Percentiles rank a stretch among this genome's conserved stretches.
Evolutionary conservation across 2,113 vertebrate species (phyloP).

Genomic region (Verasper variegatus): DNA sequence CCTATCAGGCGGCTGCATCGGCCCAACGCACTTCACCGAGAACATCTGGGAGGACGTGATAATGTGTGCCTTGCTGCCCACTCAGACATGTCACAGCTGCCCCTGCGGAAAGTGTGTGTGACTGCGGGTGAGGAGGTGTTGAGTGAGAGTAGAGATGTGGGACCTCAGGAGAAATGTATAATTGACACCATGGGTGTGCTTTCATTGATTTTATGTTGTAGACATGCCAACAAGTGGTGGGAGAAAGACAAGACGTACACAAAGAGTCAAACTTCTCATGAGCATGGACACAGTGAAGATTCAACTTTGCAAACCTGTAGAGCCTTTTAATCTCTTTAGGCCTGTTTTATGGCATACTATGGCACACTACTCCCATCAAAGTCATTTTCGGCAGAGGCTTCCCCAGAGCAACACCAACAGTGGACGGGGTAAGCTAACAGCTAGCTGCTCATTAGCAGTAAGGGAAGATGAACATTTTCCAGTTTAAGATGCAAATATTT

Average conservation of each 20-base stretch:
- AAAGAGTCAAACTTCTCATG: not conserved
- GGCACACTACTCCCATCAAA: not conserved
- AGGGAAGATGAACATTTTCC: no score
- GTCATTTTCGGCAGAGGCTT: no score
- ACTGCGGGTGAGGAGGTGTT: constrained; percentile 17
- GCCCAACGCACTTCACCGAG: constrained; percentile 26
- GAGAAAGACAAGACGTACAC: not conserved
- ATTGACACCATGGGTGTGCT: not conserved
- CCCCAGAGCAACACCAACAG: no score
- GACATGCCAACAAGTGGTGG: not conserved
- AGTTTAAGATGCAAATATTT: no score
- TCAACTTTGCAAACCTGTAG: not conserved
- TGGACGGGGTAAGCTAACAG: no score
- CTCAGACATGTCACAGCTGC: constrained; percentile 34
- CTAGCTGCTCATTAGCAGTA: no score
- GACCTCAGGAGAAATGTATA: constrained; percentile 9
- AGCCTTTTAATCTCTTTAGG: not conserved
- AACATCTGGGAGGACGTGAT: constrained; percentile 61
- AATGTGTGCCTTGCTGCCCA: constrained; percentile 42
- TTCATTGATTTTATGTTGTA: not conserved
- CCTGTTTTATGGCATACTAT: not conserved
- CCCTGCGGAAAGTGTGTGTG: constrained; percentile 23
- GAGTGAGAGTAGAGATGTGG: not conserved
- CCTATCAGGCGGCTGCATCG: constrained; percentile 53
- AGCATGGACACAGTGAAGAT: not conserved